phyloP scores from a whole-genome alignment of 2,797 vertebrate genomes.

The Eptatretus atami region DNA sequence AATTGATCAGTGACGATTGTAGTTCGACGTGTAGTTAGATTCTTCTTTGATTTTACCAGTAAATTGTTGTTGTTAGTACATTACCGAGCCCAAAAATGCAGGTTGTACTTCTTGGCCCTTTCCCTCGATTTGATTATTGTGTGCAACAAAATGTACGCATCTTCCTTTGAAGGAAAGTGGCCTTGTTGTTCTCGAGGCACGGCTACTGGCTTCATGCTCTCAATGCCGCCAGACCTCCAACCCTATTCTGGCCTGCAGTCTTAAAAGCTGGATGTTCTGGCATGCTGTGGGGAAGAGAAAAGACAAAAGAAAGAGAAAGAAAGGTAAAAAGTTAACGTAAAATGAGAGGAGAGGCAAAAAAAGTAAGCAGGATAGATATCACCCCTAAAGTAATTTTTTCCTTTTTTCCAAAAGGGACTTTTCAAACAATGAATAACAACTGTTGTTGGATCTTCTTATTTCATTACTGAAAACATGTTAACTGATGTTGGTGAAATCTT shows the following conservation, averaged over 20 bases:
- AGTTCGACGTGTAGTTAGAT: too few relatives aligned
- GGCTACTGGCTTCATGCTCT: conserved; percentile 64
- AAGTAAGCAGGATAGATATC: too few relatives aligned
- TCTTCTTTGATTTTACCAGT: too few relatives aligned
- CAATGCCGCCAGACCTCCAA: conserved; percentile 85
- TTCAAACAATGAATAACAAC: too few relatives aligned
- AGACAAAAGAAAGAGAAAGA: background rate
- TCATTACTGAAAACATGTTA: too few relatives aligned
- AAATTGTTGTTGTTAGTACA: conserved; percentile 6
- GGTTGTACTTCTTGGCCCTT: conserved; percentile 57
- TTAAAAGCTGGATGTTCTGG: conserved; percentile 53
- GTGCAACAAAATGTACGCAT: conserved; percentile 68
- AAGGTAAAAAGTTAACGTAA: too few relatives aligned
- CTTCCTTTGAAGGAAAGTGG: conserved; percentile 51
- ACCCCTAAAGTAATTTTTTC: too few relatives aligned
- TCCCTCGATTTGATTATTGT: conserved; percentile 50
- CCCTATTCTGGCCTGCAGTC: conserved; percentile 51
- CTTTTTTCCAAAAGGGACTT: too few relatives aligned
- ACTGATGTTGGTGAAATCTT: too few relatives aligned
- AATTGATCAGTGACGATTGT: too few relatives aligned
- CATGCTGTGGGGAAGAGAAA: conserved; percentile 18
- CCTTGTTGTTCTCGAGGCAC: conserved; percentile 55
- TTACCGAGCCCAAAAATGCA: conserved; percentile 92
- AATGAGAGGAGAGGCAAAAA: too few relatives aligned
- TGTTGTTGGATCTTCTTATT: too few relatives aligned